Base-by-base conservation (phyloP, 2,888 invertebrate species). In the Amiota mariae region DNA sequence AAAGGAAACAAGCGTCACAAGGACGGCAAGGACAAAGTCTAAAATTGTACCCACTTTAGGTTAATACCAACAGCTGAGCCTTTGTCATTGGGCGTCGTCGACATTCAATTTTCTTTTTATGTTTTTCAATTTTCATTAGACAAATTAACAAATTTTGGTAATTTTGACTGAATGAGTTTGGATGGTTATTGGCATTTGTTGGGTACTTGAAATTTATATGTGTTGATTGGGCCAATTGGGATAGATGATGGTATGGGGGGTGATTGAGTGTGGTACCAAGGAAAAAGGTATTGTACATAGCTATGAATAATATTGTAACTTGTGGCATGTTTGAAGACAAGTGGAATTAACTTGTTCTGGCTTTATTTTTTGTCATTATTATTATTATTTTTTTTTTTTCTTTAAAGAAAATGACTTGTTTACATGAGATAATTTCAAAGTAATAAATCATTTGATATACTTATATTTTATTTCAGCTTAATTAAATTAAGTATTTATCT, bases 351-450 rank as follows among this genome's bases (percentile, higher is more conserved):
- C 80, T 76, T 77, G 75, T 79, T 76, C 77, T 79, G 15, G 10
- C 18, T 59, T 1, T 12, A 12, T 24, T 20, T 59, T 20, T 13
- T 12, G 24, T 63, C 63, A 13, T 2, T 24, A 24, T 66, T 66
- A 8, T 66, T 13, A 11, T 47, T 47, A 10, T 49, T 15, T 48
- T 66, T 66, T 48, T 66, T 72, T 48, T 66, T 66, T 48, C 49
- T 72, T 75, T 74, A 66, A 36, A 70, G 80, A 84, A 86, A 87
- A 81, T 85, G 82, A 87, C 88, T 87, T 88, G 88, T 88, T 88
- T 88, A 88, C 88, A 85, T 75, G 82, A 87, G 89, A 87, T 88
- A 87, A 87, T 85, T 82, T 80, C 83, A 78, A 81, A 80, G 82
- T 87, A 85, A 86, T 87, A 86, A 86, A 87, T 86, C 84, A 85